Evolutionary conservation across 2,888 invertebrate genomes (phyloP).

Genomic region (Carabus problematicus): DNA sequence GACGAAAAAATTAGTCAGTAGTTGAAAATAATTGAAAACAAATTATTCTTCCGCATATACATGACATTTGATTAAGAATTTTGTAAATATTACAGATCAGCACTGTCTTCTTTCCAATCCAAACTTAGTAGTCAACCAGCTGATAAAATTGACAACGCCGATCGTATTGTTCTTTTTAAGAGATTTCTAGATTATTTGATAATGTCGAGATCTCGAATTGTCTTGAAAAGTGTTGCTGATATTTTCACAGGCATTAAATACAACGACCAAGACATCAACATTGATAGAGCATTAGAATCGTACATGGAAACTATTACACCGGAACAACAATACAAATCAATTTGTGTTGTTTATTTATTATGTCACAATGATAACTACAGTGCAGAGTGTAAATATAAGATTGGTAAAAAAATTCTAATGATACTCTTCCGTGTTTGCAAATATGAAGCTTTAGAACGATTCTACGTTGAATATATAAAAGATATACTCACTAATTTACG

Average conservation of each 20-base stretch:
- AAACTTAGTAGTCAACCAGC: constrained; percentile 35
- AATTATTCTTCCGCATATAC: too few species aligned
- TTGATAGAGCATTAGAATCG: constrained; percentile 45
- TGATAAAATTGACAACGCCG: constrained; percentile 21
- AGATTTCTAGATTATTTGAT: constrained; percentile 48
- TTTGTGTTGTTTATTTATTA: constrained; percentile 47
- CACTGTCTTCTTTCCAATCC: constrained; percentile 14
- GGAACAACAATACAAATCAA: constrained; percentile 46
- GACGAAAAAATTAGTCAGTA: background rate
- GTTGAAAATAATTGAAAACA: background rate
- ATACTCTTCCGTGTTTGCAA: constrained; percentile 49
- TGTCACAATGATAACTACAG: constrained; percentile 42
- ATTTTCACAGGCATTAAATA: constrained; percentile 44
- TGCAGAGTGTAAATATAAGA: constrained; percentile 47
- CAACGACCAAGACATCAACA: constrained; percentile 32
- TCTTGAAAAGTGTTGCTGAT: constrained; percentile 49
- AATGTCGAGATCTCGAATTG: constrained; percentile 44
- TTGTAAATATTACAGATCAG: constrained; percentile 2
- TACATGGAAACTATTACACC: constrained; percentile 45
- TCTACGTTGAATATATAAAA: constrained; percentile 50
- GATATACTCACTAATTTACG: constrained; percentile 46
- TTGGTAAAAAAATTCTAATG: constrained; percentile 48
- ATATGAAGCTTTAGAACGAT: constrained; percentile 51
- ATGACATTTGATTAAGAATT: too few species aligned
- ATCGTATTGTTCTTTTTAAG: constrained; percentile 43